Conservation (phyloP, 2,888 invertebrate species). For the Melinaea menophilus region DNA sequence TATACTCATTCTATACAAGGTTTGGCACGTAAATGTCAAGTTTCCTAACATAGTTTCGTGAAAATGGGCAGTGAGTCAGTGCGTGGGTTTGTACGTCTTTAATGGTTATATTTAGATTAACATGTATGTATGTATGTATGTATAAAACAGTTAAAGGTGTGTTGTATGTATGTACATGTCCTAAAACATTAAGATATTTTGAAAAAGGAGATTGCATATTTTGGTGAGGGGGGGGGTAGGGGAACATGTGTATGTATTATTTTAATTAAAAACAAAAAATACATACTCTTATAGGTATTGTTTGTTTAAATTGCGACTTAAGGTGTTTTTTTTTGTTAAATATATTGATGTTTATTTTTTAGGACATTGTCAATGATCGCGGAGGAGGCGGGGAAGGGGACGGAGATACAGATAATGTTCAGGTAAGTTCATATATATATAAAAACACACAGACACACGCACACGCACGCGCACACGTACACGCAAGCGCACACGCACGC, state of each 20-base stretch:
- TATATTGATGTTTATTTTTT: constrained; percentile 26
- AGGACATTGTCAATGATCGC: constrained; percentile 71
- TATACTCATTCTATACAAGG: constrained; percentile 17
- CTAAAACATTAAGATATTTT: background rate
- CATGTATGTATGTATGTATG: background rate
- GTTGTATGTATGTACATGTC: background rate
- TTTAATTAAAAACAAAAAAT: too few relatives aligned
- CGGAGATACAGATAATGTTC: constrained; percentile 53
- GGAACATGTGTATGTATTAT: too few relatives aligned
- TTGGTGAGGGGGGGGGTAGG: too few relatives aligned
- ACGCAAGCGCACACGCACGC: background rate
- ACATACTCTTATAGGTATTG: too few relatives aligned
- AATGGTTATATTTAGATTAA: constrained; percentile 16
- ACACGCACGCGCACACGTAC: background rate
- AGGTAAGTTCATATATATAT: constrained; percentile 45
- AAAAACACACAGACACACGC: background rate
- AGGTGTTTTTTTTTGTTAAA: background rate
- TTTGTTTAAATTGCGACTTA: too few relatives aligned
- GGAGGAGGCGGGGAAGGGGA: constrained; percentile 67
- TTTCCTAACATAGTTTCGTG: constrained; percentile 24
- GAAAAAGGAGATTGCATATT: too few relatives aligned
- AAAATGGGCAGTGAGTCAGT: constrained; percentile 23
- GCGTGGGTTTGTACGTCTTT: constrained; percentile 14
- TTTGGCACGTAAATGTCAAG: constrained; percentile 19
- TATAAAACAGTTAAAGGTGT: background rate